phyloP scores from a whole-genome alignment of 2,888 invertebrate genomes.

The Odontocolon sp. region DNA sequence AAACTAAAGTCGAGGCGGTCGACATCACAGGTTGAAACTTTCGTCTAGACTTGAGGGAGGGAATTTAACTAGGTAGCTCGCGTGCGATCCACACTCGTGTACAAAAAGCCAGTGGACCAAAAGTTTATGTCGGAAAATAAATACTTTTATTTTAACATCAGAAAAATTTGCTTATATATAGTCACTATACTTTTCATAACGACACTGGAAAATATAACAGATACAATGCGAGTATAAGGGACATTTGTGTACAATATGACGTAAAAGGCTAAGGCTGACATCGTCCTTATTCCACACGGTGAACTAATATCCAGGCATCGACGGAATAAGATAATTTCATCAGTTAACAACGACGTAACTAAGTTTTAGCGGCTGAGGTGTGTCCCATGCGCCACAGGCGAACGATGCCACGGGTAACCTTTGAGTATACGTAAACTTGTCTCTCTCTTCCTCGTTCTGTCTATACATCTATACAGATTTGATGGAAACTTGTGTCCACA shows the following conservation, averaged over 20 bases:
- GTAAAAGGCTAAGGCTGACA: no score
- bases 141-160: background rate
- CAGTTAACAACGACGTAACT: slow-evolving; percentile 1
- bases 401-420: background rate
- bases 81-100: background rate
- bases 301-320: slow-evolving; percentile 2
- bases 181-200: no score
- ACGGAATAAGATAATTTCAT: slow-evolving; percentile 19
- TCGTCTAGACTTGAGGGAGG: background rate
- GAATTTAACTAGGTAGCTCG: slow-evolving; percentile 3
- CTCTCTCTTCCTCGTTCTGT: background rate
- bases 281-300: no score
- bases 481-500: slow-evolving; percentile 6
- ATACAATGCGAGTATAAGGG: no score
- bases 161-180: background rate
- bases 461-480: background rate
- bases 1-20: background rate
- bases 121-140: background rate
- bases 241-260: no score
- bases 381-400: background rate
- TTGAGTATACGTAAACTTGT: slow-evolving; percentile 1
- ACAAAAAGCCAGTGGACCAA: background rate
- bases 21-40: slow-evolving; percentile 6
- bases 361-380: background rate
- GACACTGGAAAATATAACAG: no score